Percentiles rank a stretch among this genome's conserved stretches.
Evolutionary conservation across 1,140 invertebrate species (phyloP).

Genomic region (Cydia amplana): DNA sequence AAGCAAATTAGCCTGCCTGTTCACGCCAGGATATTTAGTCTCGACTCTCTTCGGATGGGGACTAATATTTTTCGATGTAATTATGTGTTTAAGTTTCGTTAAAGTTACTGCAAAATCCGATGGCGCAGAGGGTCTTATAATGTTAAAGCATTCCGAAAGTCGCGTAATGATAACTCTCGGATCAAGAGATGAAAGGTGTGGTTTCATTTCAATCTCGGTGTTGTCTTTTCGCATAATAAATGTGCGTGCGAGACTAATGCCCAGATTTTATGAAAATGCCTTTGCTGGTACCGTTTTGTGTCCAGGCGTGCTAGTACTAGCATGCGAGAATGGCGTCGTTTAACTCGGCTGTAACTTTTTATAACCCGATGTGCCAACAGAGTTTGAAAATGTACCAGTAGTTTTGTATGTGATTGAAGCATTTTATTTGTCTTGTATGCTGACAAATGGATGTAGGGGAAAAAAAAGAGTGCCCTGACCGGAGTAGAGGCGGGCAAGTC

Average conservation of each 20-base stretch:
- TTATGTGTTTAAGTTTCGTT: background rate
- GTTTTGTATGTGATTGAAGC: slow-evolving; percentile 36
- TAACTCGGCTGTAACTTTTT: background rate
- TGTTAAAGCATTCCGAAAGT: background rate
- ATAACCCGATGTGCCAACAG: background rate
- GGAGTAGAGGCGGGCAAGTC: slow-evolving; percentile 80
- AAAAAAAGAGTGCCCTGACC: slow-evolving; percentile 80
- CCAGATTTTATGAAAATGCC: background rate
- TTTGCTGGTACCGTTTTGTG: background rate
- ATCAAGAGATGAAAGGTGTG: too few species aligned
- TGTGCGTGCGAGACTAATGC: background rate
- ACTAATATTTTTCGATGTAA: slow-evolving; percentile 1
- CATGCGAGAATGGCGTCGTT: background rate
- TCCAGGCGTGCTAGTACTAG: background rate
- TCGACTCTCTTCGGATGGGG: slow-evolving; percentile 30
- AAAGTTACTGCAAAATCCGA: background rate
- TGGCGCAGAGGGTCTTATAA: background rate
- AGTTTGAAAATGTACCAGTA: background rate
- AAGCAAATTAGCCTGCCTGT: slow-evolving; percentile 1
- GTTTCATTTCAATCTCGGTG: too few species aligned
- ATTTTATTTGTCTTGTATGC: slow-evolving; percentile 49
- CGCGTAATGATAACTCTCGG: too few species aligned
- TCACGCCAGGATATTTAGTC: slow-evolving; percentile 28
- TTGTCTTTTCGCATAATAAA: background rate
- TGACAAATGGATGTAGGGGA: slow-evolving; percentile 67